Conservation (phyloP, 64 coral and sea anemone species). For the Stichodactyla mertensii region DNA sequence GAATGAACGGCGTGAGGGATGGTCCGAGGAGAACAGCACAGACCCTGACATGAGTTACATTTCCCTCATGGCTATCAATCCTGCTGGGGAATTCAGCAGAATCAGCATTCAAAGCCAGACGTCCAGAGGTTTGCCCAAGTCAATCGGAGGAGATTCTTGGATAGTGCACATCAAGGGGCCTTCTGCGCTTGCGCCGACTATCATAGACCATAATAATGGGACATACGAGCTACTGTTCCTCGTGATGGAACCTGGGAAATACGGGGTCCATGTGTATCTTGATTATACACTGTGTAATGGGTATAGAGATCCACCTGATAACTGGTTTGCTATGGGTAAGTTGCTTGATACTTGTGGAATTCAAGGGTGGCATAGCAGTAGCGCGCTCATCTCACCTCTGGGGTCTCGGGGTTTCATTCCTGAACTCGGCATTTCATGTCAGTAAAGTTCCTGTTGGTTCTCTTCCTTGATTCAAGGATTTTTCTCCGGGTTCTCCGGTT, state of each 20-base stretch:
- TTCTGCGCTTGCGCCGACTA: constrained; percentile 53
- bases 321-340: constrained; percentile 66
- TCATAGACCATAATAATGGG: constrained; percentile 71
- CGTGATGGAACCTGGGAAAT: constrained; percentile 69
- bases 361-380: too few relatives aligned
- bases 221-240: constrained; percentile 77
- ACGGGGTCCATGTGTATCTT: constrained; percentile 33
- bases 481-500: too few relatives aligned
- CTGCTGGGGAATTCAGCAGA: constrained; percentile 65
- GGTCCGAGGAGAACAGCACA: constrained; percentile 43
- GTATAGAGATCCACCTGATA: constrained; percentile 50
- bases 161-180: constrained; percentile 48
- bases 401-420: too few relatives aligned
- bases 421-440: too few relatives aligned
- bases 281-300: constrained; percentile 77
- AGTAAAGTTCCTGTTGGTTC: too few relatives aligned
- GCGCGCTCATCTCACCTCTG: too few relatives aligned
- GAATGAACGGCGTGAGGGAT: background rate
- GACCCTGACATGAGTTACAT: constrained; percentile 59
- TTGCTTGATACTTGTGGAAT: background rate
- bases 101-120: constrained; percentile 81
- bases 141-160: constrained; percentile 64
- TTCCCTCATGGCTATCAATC: constrained; percentile 54
- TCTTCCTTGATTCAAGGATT: too few relatives aligned
- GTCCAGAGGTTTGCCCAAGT: constrained; percentile 24